Evolutionary conservation across 1,140 invertebrate genomes (phyloP), one percentile per base, ranked within the genome.

Genomic region (Hormaphis cornu): DNA sequence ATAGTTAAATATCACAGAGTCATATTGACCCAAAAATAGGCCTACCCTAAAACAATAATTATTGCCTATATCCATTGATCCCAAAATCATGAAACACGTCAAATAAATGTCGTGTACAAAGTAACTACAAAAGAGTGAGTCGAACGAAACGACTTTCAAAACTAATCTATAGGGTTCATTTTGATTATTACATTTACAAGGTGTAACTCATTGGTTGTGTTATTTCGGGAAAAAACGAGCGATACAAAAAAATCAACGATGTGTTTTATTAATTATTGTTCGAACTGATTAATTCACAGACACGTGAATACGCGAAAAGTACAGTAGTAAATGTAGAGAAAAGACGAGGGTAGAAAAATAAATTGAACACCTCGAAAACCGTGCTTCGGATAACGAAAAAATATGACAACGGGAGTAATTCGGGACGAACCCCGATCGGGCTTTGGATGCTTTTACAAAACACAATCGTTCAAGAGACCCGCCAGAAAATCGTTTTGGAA

Each of bases 41-140:
- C 61, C 61, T 66, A 66, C 61, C 61, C 61, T 66, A 66, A n/a
- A n/a, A n/a, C n/a, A n/a, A 66, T 30, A 35, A 33, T 48, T 33
- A 66, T 66, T 66, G 40, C 61, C 61, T 66, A n/a, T n/a, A 48
- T 66, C 46, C 44, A 35, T 66, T 66, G 61, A 66, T 66, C 61
- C 61, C 61, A 58, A 58, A 58, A 58, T 58, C 54, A 40, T 40
- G 33, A 58, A 58, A 58, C 24, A 24, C 40, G 14, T 40, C 20
- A n/a, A 58, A 58, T 24, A 22, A 40, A 37, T 9, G n/a, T 54
- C 18, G 8, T 54, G 52, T 35, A 20, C n/a, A n/a, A n/a, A n/a
- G n/a, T n/a, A n/a, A n/a, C n/a, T 20, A 58, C 12, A 35, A 24
- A 3, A 37, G 24, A 58, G 35, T 40, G 24, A 12, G 53, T 37